Percentiles rank a stretch among this genome's conserved stretches.
phyloP scores from a whole-genome alignment of 2,888 invertebrate species.

The Arctia plantaginis region DNA sequence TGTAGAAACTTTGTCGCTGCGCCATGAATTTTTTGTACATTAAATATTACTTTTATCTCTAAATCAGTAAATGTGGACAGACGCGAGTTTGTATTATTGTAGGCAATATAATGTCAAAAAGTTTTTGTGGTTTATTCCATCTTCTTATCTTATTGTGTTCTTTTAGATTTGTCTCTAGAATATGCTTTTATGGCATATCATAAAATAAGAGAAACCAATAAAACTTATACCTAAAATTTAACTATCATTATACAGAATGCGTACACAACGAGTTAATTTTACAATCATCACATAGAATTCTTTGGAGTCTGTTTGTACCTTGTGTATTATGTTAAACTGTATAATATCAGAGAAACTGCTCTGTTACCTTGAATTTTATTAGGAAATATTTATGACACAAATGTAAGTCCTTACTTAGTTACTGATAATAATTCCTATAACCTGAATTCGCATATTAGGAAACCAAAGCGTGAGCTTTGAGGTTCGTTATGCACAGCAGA shows the following conservation, averaged over 20 bases:
- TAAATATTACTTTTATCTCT: not conserved
- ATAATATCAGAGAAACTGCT: too few relatives aligned
- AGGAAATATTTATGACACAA: not conserved
- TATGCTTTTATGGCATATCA: not conserved
- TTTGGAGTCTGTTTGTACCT: too few relatives aligned
- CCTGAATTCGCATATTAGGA: constrained; percentile 16
- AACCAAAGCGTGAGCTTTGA: constrained; percentile 21
- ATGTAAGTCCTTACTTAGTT: not conserved
- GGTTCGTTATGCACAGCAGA: constrained; percentile 17
- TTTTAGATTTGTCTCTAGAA: too few relatives aligned
- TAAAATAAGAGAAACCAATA: not conserved
- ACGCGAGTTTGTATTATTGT: not conserved
- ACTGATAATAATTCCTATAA: constrained; percentile 11
- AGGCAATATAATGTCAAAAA: not conserved
- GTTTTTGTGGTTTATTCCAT: not conserved
- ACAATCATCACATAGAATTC: not conserved
- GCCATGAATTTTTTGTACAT: not conserved
- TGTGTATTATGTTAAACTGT: too few relatives aligned
- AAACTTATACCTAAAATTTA: too few relatives aligned
- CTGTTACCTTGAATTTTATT: too few relatives aligned
- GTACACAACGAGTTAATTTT: not conserved
- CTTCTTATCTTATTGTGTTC: not conserved
- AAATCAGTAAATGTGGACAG: not conserved
- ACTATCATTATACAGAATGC: too few relatives aligned
- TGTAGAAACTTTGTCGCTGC: constrained; percentile 6